Evolutionary conservation across 2,888 invertebrate species (phyloP).

Genomic region (Philopedon plagiatum): DNA sequence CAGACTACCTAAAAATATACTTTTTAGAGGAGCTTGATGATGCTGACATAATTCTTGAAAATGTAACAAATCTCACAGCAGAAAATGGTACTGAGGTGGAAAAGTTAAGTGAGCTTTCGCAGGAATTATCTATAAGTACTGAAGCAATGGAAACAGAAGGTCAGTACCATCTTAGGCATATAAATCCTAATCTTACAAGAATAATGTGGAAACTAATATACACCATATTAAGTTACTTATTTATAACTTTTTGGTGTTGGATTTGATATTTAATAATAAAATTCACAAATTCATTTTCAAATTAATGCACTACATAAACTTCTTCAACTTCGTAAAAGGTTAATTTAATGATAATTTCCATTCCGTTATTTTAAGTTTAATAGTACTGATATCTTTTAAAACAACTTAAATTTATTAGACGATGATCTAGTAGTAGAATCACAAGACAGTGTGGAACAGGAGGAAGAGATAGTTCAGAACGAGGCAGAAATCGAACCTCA

Average conservation of each 20-base stretch:
- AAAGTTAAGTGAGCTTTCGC: conserved; percentile 63
- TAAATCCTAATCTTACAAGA: too few relatives aligned
- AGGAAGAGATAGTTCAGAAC: conserved; percentile 60
- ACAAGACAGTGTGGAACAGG: conserved; percentile 58
- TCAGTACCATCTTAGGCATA: conserved; percentile 30
- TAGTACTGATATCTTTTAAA: too few relatives aligned
- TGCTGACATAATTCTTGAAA: conserved; percentile 58
- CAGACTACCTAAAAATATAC: conserved; percentile 16
- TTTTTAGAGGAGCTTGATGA: conserved; percentile 59
- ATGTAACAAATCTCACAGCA: conserved; percentile 53
- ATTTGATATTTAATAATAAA: too few relatives aligned
- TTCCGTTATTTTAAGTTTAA: too few relatives aligned
- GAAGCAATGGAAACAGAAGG: conserved; percentile 62
- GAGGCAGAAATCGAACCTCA: conserved; percentile 63
- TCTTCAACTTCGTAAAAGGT: too few relatives aligned
- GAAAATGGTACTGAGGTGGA: conserved; percentile 58
- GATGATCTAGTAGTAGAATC: conserved; percentile 57
- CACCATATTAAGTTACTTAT: too few relatives aligned
- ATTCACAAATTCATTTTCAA: too few relatives aligned
- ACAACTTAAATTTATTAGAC: conserved; percentile 50
- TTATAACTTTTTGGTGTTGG: too few relatives aligned
- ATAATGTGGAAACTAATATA: too few relatives aligned
- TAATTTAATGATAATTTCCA: too few relatives aligned
- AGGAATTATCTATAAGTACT: conserved; percentile 61
- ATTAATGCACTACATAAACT: too few relatives aligned